These are phyloP conservation scores for Cataglyphis livida DNA, from an alignment of 2,888 invertebrate genomes.

Conservation along the genomic window DNA sequence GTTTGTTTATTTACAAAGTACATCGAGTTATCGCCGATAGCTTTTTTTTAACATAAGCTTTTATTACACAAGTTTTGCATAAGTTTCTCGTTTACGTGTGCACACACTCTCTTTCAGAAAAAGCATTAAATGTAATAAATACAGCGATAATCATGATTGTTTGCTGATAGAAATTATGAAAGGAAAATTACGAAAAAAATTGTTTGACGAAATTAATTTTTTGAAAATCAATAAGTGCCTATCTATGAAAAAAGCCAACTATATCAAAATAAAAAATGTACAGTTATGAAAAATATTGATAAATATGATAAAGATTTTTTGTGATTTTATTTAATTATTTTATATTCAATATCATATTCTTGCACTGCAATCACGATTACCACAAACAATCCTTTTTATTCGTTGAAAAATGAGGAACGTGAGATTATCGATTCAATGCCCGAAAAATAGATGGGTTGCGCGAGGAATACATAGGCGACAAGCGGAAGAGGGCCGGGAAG, in stretches of 20 bases:
- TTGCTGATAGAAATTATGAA: not conserved
- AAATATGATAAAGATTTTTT: not conserved
- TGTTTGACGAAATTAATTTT: not conserved
- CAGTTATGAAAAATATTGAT: not conserved
- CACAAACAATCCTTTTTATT: not conserved
- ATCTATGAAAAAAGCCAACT: not conserved
- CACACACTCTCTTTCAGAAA: constrained; percentile 1
- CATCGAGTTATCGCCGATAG: constrained; percentile 23
- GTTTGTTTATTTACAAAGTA: constrained; percentile 32
- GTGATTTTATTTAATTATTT: not conserved
- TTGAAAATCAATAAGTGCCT: not conserved
- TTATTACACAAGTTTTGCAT: not conserved
- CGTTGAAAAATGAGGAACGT: constrained; percentile 12
- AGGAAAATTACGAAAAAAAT: not conserved
- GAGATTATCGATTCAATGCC: constrained; percentile 35
- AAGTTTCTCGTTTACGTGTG: constrained; percentile 28
- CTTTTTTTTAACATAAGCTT: constrained; percentile 25
- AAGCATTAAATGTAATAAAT: not conserved
- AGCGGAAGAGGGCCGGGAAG: constrained; percentile 1
- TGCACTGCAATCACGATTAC: not conserved
- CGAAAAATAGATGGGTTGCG: constrained; percentile 19
- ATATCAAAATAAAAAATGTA: not conserved
- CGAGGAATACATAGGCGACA: constrained; percentile 9
- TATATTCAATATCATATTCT: not conserved
- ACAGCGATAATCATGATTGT: no score